Percentiles rank a stretch among this genome's conserved stretches.
phyloP scores from a whole-genome alignment of 1,140 invertebrate species.

The Armadillidium nasatum region DNA sequence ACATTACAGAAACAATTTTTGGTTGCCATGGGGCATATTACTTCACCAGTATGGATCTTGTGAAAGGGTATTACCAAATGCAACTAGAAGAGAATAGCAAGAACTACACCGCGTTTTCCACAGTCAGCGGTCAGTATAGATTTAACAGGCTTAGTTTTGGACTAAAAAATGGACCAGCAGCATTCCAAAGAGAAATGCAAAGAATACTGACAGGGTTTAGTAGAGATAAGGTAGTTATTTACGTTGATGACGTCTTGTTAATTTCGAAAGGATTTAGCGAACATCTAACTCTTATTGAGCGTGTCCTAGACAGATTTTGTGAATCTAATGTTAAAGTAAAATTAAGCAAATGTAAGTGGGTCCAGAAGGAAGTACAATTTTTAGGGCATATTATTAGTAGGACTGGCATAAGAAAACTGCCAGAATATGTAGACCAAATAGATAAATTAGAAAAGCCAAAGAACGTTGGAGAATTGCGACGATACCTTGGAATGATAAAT shows the following conservation, averaged over 20 bases:
- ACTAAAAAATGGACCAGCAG: conserved; percentile 14
- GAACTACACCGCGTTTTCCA: neutral
- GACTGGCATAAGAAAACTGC: neutral
- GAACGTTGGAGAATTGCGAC: neutral
- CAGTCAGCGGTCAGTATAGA: neutral
- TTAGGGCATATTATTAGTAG: neutral
- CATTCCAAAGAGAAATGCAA: conserved; percentile 24
- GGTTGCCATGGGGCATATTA: neutral
- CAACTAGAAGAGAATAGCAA: too few relatives aligned
- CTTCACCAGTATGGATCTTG: conserved; percentile 10
- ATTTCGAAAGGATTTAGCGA: neutral
- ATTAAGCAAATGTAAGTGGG: neutral
- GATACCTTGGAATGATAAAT: too few relatives aligned
- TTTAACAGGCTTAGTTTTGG: conserved; percentile 19
- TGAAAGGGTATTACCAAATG: too few relatives aligned
- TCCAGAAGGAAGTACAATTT: neutral
- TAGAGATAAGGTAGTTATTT: neutral
- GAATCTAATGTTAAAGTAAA: neutral
- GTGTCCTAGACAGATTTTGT: neutral
- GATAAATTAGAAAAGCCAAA: neutral
- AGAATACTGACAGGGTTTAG: neutral
- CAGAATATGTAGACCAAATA: neutral
- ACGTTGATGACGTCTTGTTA: neutral
- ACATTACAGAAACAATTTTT: conserved; percentile 8
- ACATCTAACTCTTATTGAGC: neutral